Conservation (phyloP, 2,113 vertebrate species). For the Serinus canaria region DNA sequence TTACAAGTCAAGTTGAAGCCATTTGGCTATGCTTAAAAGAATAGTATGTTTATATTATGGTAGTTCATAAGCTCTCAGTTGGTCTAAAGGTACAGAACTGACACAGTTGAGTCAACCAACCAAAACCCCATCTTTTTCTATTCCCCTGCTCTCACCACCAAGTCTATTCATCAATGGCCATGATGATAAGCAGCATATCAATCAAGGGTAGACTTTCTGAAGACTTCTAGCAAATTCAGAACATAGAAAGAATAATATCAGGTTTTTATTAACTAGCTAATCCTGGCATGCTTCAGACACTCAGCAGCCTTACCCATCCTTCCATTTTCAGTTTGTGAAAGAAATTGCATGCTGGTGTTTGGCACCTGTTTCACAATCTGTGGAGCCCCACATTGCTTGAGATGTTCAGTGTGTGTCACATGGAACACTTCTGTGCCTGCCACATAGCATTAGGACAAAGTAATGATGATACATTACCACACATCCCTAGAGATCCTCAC, state of each 20-base stretch:
- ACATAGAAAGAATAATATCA: neutral
- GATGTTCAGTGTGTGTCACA: neutral
- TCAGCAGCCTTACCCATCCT: neutral
- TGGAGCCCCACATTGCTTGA: fast-evolving
- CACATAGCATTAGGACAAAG: neutral
- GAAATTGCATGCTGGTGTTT: neutral
- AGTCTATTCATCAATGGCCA: neutral
- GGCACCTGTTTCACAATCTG: neutral
- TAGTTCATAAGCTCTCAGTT: neutral
- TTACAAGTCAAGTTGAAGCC: neutral
- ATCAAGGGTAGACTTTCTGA: neutral
- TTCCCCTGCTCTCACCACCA: neutral
- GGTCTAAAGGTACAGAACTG: neutral
- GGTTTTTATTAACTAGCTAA: neutral
- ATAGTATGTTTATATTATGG: neutral
- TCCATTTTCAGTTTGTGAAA: neutral
- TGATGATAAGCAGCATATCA: neutral
- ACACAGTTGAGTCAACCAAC: neutral
- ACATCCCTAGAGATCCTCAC: neutral
- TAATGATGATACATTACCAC: neutral
- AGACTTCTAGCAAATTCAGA: neutral
- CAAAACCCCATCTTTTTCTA: fast-evolving
- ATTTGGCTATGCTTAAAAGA: neutral
- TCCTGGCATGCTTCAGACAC: neutral
- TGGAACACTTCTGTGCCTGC: neutral